Evolutionary conservation across 2,888 invertebrate genomes (phyloP).

Genomic region (Escarpia spicata): DNA sequence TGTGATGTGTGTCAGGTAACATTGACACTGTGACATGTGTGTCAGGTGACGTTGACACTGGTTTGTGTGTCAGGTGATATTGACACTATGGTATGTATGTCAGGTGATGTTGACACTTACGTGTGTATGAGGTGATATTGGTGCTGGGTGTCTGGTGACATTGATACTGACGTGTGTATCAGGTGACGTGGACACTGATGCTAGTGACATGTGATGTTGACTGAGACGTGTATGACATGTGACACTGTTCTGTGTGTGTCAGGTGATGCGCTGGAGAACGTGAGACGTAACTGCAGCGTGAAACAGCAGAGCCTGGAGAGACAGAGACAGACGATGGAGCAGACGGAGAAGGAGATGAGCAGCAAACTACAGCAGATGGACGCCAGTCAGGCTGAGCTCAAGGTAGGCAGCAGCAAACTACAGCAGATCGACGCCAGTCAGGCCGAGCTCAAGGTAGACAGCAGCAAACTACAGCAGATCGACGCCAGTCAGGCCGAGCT

Average conservation of each 20-base stretch:
- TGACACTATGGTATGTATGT: too few species aligned
- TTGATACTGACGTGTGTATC: conserved; percentile 6
- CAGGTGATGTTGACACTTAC: too few species aligned
- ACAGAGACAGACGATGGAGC: conserved; percentile 75
- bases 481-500: neutral
- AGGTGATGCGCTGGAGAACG: conserved; percentile 64
- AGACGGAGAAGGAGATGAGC: conserved; percentile 68
- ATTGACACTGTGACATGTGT: too few species aligned
- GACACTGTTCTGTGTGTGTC: neutral
- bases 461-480: neutral
- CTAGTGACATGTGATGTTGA: too few species aligned
- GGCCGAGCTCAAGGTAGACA: conserved; percentile 72
- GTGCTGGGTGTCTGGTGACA: too few species aligned
- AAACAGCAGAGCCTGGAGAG: conserved; percentile 80
- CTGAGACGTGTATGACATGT: too few species aligned
- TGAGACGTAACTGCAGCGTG: conserved; percentile 75
- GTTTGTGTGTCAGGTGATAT: too few species aligned
- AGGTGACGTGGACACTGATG: too few species aligned
- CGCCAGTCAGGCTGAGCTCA: conserved; percentile 80
- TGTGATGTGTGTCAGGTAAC: conserved; percentile 51
- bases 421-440: conserved; percentile 84
- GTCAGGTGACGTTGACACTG: too few species aligned
- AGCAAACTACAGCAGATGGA: conserved; percentile 83
- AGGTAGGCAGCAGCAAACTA: conserved; percentile 73
- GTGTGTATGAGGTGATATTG: too few species aligned